Base-by-base conservation (phyloP, 1,140 invertebrate species). In the Liolophura sinensis region DNA sequence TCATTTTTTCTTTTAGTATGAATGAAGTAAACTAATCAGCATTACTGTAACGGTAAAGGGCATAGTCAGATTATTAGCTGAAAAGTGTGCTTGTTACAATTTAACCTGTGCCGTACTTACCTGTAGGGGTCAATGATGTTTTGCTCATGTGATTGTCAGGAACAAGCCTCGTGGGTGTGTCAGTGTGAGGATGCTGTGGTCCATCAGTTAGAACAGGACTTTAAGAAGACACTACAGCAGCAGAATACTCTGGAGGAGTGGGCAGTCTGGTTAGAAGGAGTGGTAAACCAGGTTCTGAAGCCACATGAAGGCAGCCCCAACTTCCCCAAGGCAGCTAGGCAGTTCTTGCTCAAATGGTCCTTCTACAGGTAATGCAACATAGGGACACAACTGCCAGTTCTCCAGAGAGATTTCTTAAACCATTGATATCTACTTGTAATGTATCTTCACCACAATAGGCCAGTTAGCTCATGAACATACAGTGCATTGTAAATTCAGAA, bases 261-360 rank as follows among this genome's bases (percentile, higher is more conserved):
- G 97, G 95, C 96, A 46, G 88, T 89, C 52, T 99, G 97, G 97
- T 87, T 99, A 65, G 96, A 98, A 84, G 88, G 90, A 51, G 94
- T 98, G 54, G 95, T 90, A 47, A 91, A 92, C 71, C 89, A 90
- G 75, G 93, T 94, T 50, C 88, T 98, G 60, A 92, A 94, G 76
- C 92, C 93, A 65, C 93, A 95, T 81, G 91, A 94, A 80, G 91
- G 91, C 9, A 80, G 69, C 48, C 69, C 92, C 25, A 82, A 84
- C 51, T 97, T 95, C 87, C 91, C 93, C n/a, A 92, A 93, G 83
- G 92, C 93, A 69, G 94, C 83, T 55, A 60, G 82, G 62, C 93
- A 98, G 81, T 97, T 99, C 87, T 88, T 99, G 64, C 89, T 99
- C 48, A 97, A 98, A 86, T 99, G 97, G 97, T 97, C 94, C 65